phyloP scores from a whole-genome alignment of 2,888 invertebrate species.

The Operophtera brumata region DNA sequence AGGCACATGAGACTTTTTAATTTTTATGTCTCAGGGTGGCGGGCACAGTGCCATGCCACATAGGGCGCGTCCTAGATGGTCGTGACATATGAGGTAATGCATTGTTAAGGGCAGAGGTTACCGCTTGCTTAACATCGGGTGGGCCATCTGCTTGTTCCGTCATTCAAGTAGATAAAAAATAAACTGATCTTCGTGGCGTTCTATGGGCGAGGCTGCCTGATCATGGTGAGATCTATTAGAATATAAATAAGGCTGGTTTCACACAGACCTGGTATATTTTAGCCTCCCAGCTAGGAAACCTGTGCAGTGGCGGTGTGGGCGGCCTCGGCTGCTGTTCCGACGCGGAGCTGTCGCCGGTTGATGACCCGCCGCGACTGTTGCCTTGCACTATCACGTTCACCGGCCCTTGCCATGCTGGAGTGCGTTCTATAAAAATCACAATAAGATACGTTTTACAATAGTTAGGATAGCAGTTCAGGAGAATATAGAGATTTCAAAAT shows the following conservation, averaged over 20 bases:
- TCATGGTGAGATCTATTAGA: neutral
- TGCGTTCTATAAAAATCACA: conserved; percentile 53
- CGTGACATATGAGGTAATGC: too few relatives aligned
- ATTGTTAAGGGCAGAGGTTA: too few relatives aligned
- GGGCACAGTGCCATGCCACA: too few relatives aligned
- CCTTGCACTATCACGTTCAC: conserved; percentile 75
- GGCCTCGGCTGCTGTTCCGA: conserved; percentile 78
- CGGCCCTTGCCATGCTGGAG: conserved; percentile 77
- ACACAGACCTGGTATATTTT: conserved; percentile 90
- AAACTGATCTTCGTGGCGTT: too few relatives aligned
- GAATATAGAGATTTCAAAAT: too few relatives aligned
- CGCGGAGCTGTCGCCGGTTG: conserved; percentile 71
- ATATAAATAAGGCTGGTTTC: neutral
- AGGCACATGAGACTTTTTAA: too few relatives aligned
- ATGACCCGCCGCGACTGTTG: conserved; percentile 79
- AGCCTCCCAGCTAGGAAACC: conserved; percentile 97
- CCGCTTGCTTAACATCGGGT: too few relatives aligned
- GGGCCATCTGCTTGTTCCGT: too few relatives aligned
- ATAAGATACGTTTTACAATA: neutral
- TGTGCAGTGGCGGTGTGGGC: conserved; percentile 94
- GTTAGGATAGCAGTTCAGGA: neutral
- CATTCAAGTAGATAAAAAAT: too few relatives aligned
- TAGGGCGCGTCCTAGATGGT: too few relatives aligned
- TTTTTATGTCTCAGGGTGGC: too few relatives aligned
- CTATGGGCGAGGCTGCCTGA: too few relatives aligned